Evolutionary conservation across 2,797 vertebrate genomes (phyloP), one percentile per base, ranked within the genome.

Genomic region (Streptopelia turtur): DNA sequence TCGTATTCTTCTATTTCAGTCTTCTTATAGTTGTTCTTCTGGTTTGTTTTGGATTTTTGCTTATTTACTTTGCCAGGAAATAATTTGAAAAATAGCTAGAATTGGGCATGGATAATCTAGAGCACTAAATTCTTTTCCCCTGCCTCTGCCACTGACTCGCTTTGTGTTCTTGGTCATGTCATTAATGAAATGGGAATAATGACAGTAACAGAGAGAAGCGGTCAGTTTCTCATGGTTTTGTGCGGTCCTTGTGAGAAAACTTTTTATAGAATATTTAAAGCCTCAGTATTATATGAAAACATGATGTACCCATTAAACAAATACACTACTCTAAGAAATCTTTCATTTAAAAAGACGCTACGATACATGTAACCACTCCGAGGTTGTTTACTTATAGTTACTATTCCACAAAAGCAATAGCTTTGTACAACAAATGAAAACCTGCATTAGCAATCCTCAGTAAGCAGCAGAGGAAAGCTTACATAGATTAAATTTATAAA

Each of bases 291-390:
- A 16, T 5, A 52, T 24, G 31, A 86, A 93, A 72, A 11, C 24
- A 78, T 3, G 3, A 31, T 6, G 7, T 52, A 55, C 14, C 41
- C 35, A 78, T 28, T 31, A 72, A 71, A 75, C 2, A 91, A 83
- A 47, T 25, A 33, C 10, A 55, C 9, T 23, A 28, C 16, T 43
- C 21, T 65, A 16, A 49, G 16, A 53, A 78, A 43, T 28, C 16
- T 65, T 75, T 65, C 28, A 14, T 60, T 88, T 56, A 23, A 69
- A 75, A 91, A 91, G 55, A 28, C 18, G 13, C 13, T 24, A 10
- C 12, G 9, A 15, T 69, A 23, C 0, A 0, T 52, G 16, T 43
- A 75, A 75, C 8, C 9, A 39, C 16, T 28, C 35, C 11, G 28
- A 66, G 16, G 13, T 56, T 57, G 15, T 90, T 83, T 69, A 31